Percentiles rank a stretch among this genome's conserved stretches.
These are phyloP conservation scores for Enteromius unitaeniatus DNA, from an alignment of 2,797 vertebrate genomes.

Conservation along the genomic window DNA sequence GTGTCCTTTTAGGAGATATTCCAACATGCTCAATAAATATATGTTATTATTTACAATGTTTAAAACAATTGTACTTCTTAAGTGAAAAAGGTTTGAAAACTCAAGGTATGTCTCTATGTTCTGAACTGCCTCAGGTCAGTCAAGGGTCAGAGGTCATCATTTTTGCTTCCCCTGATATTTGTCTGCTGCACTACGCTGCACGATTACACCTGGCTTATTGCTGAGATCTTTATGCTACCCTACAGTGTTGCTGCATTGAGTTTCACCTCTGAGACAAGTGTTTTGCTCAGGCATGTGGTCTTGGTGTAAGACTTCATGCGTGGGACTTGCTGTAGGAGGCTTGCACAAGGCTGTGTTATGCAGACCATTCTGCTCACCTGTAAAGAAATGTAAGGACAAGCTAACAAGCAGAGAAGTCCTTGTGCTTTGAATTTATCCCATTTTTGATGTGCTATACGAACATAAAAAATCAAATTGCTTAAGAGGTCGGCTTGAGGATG, in stretches of 20 bases:
- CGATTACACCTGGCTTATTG: neutral
- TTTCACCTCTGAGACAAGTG: conserved; percentile 45
- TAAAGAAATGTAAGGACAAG: conserved; percentile 40
- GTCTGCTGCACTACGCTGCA: neutral
- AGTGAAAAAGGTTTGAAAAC: neutral
- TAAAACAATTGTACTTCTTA: neutral
- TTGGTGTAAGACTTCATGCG: conserved; percentile 50
- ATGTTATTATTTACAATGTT: neutral
- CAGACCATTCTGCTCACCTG: conserved; percentile 48
- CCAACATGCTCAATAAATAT: neutral
- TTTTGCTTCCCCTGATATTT: neutral
- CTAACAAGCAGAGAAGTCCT: neutral
- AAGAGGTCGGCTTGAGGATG: neutral
- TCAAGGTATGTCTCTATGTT: neutral
- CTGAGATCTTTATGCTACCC: neutral
- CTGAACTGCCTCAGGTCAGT: neutral
- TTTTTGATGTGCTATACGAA: neutral
- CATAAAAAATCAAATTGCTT: neutral
- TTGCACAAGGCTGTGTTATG: conserved; percentile 44
- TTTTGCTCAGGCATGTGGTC: conserved; percentile 41
- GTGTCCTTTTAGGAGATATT: neutral
- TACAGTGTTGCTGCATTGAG: conserved; percentile 28
- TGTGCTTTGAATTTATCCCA: neutral
- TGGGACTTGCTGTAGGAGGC: conserved; percentile 55
- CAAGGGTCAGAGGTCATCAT: conserved; percentile 1